These are phyloP conservation scores for Channa argus DNA, from an alignment of 2,113 vertebrate species.

Conservation along the genomic window DNA sequence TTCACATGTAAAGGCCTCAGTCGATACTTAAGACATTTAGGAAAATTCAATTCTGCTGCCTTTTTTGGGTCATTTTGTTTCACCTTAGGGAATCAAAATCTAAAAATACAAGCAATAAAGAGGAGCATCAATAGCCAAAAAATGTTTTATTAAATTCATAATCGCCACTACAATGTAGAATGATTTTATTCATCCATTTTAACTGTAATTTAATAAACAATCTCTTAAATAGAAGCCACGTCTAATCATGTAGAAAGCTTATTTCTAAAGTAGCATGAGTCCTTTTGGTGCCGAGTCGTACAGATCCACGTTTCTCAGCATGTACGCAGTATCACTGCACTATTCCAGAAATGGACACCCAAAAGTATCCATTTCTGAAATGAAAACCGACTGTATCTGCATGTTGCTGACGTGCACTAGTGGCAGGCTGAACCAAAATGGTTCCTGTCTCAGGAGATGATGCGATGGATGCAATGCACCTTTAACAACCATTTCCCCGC, in stretches of 20 bases:
- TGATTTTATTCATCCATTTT: constrained; percentile 48
- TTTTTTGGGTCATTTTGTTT: not conserved
- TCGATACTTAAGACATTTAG: too few relatives aligned
- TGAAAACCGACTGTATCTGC: constrained; percentile 43
- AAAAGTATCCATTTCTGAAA: constrained; percentile 11
- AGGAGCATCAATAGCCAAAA: constrained; percentile 50
- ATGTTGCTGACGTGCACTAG: constrained; percentile 17
- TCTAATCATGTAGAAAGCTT: constrained; percentile 47
- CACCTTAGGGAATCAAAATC: not conserved
- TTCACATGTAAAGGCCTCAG: too few relatives aligned
- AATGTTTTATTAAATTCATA: constrained; percentile 72
- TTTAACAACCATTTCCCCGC: constrained; percentile 53
- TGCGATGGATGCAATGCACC: constrained; percentile 55
- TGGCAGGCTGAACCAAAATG: constrained; percentile 35
- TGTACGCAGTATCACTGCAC: constrained; percentile 25
- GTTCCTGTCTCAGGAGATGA: constrained; percentile 46
- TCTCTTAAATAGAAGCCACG: constrained; percentile 70
- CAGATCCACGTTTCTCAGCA: constrained; percentile 10
- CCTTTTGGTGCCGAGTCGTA: constrained; percentile 38
- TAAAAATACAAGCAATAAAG: constrained; percentile 19
- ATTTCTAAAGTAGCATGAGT: constrained; percentile 50
- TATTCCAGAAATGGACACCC: too few relatives aligned
- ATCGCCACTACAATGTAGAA: constrained; percentile 48
- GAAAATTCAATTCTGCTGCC: not conserved
- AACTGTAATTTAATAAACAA: constrained; percentile 66